Base-by-base conservation (phyloP, 2,888 invertebrate genomes). In the Leucozona laternaria region DNA sequence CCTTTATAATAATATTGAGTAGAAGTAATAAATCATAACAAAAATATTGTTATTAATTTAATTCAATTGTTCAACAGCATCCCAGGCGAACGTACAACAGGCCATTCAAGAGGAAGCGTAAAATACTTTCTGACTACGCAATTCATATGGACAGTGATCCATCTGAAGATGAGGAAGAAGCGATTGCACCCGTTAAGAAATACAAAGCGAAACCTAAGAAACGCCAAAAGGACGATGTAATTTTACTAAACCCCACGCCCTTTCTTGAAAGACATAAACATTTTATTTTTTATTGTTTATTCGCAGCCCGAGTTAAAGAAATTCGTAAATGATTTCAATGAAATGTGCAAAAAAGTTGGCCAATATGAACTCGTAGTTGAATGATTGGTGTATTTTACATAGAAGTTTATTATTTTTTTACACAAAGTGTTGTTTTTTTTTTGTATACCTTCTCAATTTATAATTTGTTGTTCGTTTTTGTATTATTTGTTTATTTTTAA, bases 261-360 rank as follows among this genome's bases (percentile, higher is more conserved):
- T n/a, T 13, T 6, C 1, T 22, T 25, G 13, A 22, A 8, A 53
- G 6, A 28, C 7, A 53, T 8, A 25, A 25, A 53, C 15, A 2
- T 17, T 40, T 10, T 2, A 11, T 28, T 17, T n/a, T 25, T 28
- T 6, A 13, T 17, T 4, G 28, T 64, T 34, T 60, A 45, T 48
- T 88, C 79, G 10, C 55, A 89, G 88, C 78, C 79, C 2, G 89
- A 90, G 28, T 48, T 92, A 5, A 71, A 89, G 0, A 84, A 90
- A 8, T 92, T 91, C 57, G 88, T 90, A 6, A 88, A 89, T n/a
- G 90, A 91, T 50, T 92, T 92, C 72, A 91, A 91, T 75, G 89
- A 90, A 70, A 89, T 92, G 89, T 91, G 91, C 57, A 89, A 90
- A 45, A 91, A 92, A 79, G 91, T 92, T 8, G 90, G 91, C 6